Conservation (phyloP, 2,888 invertebrate species). For the Drosophila borborema region DNA sequence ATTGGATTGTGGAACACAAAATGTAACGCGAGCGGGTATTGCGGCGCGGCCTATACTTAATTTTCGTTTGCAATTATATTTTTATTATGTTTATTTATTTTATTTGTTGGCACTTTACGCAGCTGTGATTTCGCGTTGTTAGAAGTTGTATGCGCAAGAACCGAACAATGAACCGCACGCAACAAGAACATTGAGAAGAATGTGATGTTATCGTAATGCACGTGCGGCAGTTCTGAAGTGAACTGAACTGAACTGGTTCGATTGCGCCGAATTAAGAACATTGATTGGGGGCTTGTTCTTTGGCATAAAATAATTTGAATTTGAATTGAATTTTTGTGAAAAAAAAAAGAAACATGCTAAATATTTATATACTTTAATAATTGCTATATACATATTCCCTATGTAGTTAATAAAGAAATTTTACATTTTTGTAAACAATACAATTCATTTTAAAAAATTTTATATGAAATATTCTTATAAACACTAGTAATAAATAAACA, state of each 20-base stretch:
- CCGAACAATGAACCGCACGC: slow-evolving; percentile 61
- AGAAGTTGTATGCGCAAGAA: slow-evolving; percentile 44
- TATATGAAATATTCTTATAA: neutral
- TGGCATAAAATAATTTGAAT: neutral
- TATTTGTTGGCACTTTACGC: slow-evolving; percentile 35
- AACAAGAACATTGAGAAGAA: slow-evolving; percentile 68
- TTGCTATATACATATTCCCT: neutral
- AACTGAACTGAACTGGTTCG: slow-evolving; percentile 35
- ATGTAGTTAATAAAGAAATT: no score
- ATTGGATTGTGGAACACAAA: slow-evolving; percentile 21
- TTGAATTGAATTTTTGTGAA: neutral
- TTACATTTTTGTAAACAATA: no score
- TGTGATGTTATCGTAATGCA: slow-evolving; percentile 56
- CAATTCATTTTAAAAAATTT: no score
- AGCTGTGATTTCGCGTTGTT: slow-evolving; percentile 48
- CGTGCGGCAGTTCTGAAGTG: slow-evolving; percentile 32
- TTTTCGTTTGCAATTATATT: slow-evolving; percentile 33
- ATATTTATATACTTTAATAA: neutral
- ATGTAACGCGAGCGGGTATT: slow-evolving; percentile 31
- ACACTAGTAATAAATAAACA: neutral
- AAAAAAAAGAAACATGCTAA: neutral
- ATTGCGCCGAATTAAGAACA: slow-evolving; percentile 3
- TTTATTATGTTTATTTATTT: slow-evolving; percentile 26
- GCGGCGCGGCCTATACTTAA: slow-evolving; percentile 28
- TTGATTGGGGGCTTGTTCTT: neutral